Base-by-base conservation (phyloP, 2,113 vertebrate genomes). In the Oreamnos americanus region DNA sequence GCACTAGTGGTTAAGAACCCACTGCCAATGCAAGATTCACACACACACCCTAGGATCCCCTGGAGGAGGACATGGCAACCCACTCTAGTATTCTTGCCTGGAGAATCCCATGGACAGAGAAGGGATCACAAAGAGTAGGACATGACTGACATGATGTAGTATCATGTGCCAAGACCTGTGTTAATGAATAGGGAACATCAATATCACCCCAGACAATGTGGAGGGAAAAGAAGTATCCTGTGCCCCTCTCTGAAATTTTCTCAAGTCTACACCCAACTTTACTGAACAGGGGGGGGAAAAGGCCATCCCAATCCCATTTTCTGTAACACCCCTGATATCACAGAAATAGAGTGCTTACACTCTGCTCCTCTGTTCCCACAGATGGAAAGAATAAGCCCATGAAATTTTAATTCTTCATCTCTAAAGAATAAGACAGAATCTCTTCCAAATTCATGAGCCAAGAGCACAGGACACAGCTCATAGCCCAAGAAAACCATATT, bases 401-500 rank as follows among this genome's bases (percentile, higher is more conserved):
- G 51, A 90, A 90, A 87, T 87, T 78, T 45, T 87, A 86, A 96
- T 51, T 86, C 76, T 89, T 26, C 10, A 55, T 89, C 43, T 86
- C 94, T 87, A 39, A 19, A 91, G 91, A 91, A 45, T 78, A 96
- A 57, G 21, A 53, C 25, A 51, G 51, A 93, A 89, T 10, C 67
- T 57, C 43, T 84, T 60, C 90, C 60, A 87, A 96, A 95, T 16
- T 71, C 94, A 87, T 45, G 39, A 95, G 28, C 87, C 83, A 84
- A 82, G 84, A 92, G 45, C 25, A 21, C 2, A 82, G 49, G 78
- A 93, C 87, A 97, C 79, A 91, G 87, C 60, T 92, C 96, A 57
- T 8, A 91, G 90, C 83, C 78, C 98, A 91, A 57, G 90, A 87
- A 98, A 97, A 95, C 33, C 86, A 85, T 62, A 62, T 33, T 84